phyloP scores from a whole-genome alignment of 2,888 invertebrate species.

The Panzeria rudis region DNA sequence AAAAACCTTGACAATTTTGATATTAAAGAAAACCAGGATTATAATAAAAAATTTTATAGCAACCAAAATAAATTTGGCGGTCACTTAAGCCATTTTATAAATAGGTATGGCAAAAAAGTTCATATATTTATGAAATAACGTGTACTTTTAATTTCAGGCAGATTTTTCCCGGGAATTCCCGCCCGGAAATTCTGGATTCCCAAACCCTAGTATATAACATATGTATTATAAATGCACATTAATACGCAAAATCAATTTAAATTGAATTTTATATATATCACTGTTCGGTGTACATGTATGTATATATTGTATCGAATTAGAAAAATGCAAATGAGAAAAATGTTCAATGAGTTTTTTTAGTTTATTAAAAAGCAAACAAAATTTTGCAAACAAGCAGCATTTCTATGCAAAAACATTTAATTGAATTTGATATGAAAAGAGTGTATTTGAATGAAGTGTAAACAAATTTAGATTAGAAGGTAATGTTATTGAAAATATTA shows the following conservation, averaged over 20 bases:
- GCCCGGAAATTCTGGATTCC: no score
- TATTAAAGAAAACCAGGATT: no score
- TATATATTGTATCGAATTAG: neutral
- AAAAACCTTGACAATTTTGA: no score
- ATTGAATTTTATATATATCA: constrained; percentile 2
- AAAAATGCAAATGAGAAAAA: constrained; percentile 45
- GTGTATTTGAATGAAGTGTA: constrained; percentile 40
- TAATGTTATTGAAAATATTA: constrained; percentile 9
- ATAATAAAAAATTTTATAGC: no score
- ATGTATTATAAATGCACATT: neutral
- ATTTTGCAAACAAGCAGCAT: constrained; percentile 52
- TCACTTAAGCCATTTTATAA: no score
- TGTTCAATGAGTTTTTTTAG: constrained; percentile 3
- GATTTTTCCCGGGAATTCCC: no score
- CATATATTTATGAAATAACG: no score
- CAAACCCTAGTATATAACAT: no score
- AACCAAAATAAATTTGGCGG: no score
- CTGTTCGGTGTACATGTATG: neutral
- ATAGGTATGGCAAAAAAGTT: no score
- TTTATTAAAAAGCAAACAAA: constrained; percentile 33
- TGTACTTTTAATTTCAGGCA: no score
- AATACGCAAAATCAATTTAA: neutral
- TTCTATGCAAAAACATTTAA: constrained; percentile 52
- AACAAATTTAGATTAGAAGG: constrained; percentile 24
- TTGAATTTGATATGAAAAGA: constrained; percentile 54